Evolutionary conservation across 2,113 vertebrate species (phyloP).

Genomic region (Zosterops japonicus): DNA sequence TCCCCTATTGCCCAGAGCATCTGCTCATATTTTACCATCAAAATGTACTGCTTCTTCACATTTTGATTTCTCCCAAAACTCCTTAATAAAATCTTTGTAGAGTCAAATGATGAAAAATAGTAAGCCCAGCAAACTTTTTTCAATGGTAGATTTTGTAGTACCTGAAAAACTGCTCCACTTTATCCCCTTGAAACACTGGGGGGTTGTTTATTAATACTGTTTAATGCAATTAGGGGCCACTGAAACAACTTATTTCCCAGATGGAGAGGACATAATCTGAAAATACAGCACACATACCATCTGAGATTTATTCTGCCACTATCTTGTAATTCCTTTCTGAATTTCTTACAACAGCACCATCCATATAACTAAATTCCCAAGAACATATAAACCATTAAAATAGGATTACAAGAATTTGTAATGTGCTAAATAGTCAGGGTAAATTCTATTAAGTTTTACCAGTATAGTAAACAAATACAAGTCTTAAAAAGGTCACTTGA

Average conservation of each 20-base stretch:
- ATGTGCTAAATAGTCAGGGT: background rate
- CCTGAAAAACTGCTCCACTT: background rate
- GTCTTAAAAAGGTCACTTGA: background rate
- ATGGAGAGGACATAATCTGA: background rate
- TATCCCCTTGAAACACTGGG: background rate
- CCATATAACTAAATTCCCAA: background rate
- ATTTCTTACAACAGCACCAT: background rate
- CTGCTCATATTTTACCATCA: conserved; percentile 40
- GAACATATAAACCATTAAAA: background rate
- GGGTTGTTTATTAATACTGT: background rate
- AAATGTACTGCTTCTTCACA: background rate
- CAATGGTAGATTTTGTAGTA: background rate
- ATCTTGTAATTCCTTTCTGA: background rate
- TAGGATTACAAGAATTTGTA: background rate
- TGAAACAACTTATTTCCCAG: background rate
- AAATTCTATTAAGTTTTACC: background rate
- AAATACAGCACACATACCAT: background rate
- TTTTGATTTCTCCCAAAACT: background rate
- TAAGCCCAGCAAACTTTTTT: background rate
- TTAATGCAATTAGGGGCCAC: background rate
- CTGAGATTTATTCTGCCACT: background rate
- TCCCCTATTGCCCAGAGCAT: conserved; percentile 13
- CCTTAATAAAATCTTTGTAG: background rate
- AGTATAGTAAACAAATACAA: background rate
- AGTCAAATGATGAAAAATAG: background rate